phyloP scores from a whole-genome alignment of 2,888 invertebrate species.

The Drosophila formosana region DNA sequence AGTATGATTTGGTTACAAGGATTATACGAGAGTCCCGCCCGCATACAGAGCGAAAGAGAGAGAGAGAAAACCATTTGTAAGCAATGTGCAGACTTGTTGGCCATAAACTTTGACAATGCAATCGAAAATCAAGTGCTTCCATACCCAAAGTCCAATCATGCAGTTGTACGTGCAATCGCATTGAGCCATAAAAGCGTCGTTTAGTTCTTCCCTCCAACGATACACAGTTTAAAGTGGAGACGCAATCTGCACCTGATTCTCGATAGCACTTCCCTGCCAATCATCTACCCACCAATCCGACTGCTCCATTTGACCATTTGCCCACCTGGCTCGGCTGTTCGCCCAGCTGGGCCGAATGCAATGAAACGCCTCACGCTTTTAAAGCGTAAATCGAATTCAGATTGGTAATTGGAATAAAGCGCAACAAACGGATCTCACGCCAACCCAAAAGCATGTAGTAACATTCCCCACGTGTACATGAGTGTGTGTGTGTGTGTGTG shows the following conservation, averaged over 20 bases:
- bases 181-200: constrained; percentile 43
- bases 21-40: neutral
- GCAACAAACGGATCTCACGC: constrained; percentile 28
- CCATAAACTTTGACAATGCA: constrained; percentile 3
- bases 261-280: constrained; percentile 12
- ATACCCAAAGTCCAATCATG: constrained; percentile 9
- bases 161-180: constrained; percentile 17
- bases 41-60: neutral
- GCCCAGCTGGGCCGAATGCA: constrained; percentile 6
- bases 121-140: constrained; percentile 11
- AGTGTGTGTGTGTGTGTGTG: neutral
- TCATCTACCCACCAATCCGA: constrained; percentile 11
- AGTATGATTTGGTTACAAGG: neutral
- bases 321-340: neutral
- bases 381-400: constrained; percentile 72
- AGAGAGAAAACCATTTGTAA: neutral
- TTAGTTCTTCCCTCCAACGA: constrained; percentile 13
- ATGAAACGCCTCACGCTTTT: constrained; percentile 34
- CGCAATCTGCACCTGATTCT: constrained; percentile 24
- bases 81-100: neutral
- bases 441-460: constrained; percentile 50
- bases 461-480: constrained; percentile 33
- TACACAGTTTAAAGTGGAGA: neutral
- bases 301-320: too few species aligned
- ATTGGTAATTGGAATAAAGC: constrained; percentile 75